Evolutionary conservation across 2,888 invertebrate species (phyloP).

Genomic region (Synergus gifuensis): DNA sequence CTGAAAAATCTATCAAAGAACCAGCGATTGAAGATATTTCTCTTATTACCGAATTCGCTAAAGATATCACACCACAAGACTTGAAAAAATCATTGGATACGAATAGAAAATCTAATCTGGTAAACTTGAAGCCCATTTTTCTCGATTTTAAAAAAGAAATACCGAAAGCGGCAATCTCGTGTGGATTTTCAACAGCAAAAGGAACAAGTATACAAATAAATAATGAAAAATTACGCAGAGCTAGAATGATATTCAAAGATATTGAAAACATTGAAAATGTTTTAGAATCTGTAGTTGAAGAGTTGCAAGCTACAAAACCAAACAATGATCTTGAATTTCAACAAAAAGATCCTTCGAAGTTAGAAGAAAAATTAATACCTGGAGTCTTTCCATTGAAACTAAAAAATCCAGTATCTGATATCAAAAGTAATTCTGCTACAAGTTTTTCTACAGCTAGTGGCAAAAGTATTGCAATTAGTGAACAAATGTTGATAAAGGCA

Average conservation of each 20-base stretch:
- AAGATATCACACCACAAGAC: background rate
- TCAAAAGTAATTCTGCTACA: background rate
- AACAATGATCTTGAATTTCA: slow-evolving; percentile 8
- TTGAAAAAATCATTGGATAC: background rate
- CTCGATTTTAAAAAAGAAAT: background rate
- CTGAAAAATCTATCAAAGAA: background rate
- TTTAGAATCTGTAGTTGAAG: background rate
- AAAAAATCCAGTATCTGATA: background rate
- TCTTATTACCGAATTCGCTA: background rate
- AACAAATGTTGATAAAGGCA: slow-evolving; percentile 50
- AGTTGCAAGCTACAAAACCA: background rate
- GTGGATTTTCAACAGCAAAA: slow-evolving; percentile 27
- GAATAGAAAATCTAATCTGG: background rate
- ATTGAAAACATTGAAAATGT: slow-evolving; percentile 41
- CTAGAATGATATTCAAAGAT: slow-evolving; percentile 31
- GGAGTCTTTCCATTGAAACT: background rate
- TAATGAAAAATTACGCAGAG: slow-evolving; percentile 3
- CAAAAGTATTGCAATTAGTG: slow-evolving; percentile 53
- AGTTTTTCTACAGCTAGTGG: slow-evolving; percentile 60
- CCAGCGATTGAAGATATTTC: background rate
- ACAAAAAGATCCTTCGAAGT: slow-evolving; percentile 26
- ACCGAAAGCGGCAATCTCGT: background rate
- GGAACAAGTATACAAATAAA: slow-evolving; percentile 19
- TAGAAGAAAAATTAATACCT: background rate
- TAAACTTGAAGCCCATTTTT: background rate